Evolutionary conservation across 2,888 invertebrate species (phyloP).

Genomic region (Aphrophora alni): DNA sequence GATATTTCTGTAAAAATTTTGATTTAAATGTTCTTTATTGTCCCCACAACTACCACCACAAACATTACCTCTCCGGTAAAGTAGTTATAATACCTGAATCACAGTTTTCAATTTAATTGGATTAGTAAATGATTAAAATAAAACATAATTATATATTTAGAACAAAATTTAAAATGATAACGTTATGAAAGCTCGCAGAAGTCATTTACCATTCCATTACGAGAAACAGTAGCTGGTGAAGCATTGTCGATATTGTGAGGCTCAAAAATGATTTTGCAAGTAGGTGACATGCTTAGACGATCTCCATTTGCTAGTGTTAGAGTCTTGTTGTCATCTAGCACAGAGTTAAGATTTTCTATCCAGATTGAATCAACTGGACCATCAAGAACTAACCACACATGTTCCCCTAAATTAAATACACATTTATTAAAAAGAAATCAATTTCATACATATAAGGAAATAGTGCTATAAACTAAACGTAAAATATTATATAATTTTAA

Average conservation of each 20-base stretch:
- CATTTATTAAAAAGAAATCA: not conserved
- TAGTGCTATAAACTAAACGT: not conserved
- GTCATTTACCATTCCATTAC: slow-evolving; percentile 78
- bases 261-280: slow-evolving; percentile 95
- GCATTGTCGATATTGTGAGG: slow-evolving; percentile 98
- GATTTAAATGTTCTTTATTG: too few relatives aligned
- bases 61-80: too few relatives aligned
- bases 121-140: too few relatives aligned
- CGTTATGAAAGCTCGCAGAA: not conserved
- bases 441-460: not conserved
- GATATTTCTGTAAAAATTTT: too few relatives aligned
- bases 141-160: too few relatives aligned
- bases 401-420: slow-evolving; percentile 65
- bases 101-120: too few relatives aligned
- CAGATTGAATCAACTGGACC: slow-evolving; percentile 98
- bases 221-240: slow-evolving; percentile 94
- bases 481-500: too few relatives aligned
- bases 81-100: too few relatives aligned
- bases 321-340: slow-evolving; percentile 95
- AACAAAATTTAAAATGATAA: too few relatives aligned
- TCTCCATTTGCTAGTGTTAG: slow-evolving; percentile 95
- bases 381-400: slow-evolving; percentile 93
- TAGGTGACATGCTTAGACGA: slow-evolving; percentile 90
- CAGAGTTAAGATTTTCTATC: slow-evolving; percentile 98
- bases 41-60: too few relatives aligned